Conservation (phyloP, 2,797 vertebrate species). For the Poeciliopsis turneri region DNA sequence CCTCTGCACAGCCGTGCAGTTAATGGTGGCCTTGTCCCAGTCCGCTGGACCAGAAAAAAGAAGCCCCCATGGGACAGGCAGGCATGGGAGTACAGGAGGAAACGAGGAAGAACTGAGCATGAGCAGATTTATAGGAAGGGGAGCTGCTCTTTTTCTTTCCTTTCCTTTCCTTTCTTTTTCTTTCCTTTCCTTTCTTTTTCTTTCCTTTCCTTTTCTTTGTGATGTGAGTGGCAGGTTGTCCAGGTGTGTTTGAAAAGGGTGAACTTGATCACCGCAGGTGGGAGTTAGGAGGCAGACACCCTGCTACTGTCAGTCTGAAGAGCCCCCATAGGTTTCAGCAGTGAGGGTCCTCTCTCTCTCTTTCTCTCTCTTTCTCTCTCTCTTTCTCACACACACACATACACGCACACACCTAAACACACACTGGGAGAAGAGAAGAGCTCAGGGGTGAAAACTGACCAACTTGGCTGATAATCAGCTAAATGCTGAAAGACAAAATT, state of each 20-base stretch:
- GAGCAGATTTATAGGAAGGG: conserved; percentile 46
- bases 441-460: conserved; percentile 46
- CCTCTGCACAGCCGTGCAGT: conserved; percentile 89
- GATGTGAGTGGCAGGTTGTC: conserved; percentile 43
- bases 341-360: conserved; percentile 59
- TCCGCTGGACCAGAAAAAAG: conserved; percentile 91
- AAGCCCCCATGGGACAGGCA: conserved; percentile 51
- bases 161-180: background rate
- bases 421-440: conserved; percentile 55
- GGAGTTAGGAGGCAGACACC: conserved; percentile 46
- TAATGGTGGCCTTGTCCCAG: conserved; percentile 96
- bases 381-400: background rate
- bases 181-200: too few species aligned
- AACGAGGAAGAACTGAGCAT: conserved; percentile 56
- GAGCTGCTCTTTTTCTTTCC: conserved; percentile 19
- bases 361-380: conserved; percentile 24
- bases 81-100: conserved; percentile 73
- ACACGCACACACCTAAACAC: too few species aligned
- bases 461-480: conserved; percentile 76
- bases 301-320: conserved; percentile 58
- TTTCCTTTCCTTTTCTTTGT: background rate
- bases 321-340: conserved; percentile 56
- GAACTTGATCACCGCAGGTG: conserved; percentile 59
- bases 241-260: conserved; percentile 63
- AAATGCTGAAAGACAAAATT: conserved; percentile 39